Base-by-base conservation (phyloP, 1,140 invertebrate species). In the Teleogryllus occipitalis region DNA sequence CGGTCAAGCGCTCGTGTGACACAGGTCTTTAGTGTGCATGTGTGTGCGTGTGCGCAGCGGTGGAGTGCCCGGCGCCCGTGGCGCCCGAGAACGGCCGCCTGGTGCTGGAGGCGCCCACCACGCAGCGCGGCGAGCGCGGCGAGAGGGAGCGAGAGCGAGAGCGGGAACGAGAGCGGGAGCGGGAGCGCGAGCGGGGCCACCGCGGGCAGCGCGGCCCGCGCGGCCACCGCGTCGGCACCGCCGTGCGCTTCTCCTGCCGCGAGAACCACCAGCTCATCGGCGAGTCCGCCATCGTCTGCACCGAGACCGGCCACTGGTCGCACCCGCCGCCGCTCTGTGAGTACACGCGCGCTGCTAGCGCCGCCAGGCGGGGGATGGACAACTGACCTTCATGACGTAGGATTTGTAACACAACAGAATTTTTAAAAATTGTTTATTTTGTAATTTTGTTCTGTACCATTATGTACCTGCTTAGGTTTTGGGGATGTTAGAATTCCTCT, bases 241-340 rank as follows among this genome's bases (percentile, higher is more conserved):
- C 95, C 27, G 90, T 96, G 75, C 92, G 93, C 83, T 96, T 94
- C 84, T 88, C 91, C 48, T 96, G 95, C 84, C 89, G 87, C 83
- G 90, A 87, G 82, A 88, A 91, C 1, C 92, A 93, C 84, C 89
- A 92, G 80, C 86, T 96, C 6, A 88, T 93, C 72, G 95, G 95
- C 5, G 93, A 95, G 85, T 89, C 90, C 0, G 93, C 92, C 47
- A 92, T 94, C 80, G 93, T 95, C 22, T 96, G 95, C 86, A 94
- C 92, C 21, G 94, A 96, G 85, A 93, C 91, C 82, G 95, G 95
- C 65, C 92, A 92, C 81, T 96, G 95, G 95, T 95, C 94, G 10
- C 93, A 95, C 85, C 90, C 93, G 78, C 89, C 93, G n/a, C 95
- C 95, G 80, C 90, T 93, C 83, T 96, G 95, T 87, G 87, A 92